phyloP scores from a whole-genome alignment of 1,140 invertebrate genomes.

The Scaptomyza hsui region DNA sequence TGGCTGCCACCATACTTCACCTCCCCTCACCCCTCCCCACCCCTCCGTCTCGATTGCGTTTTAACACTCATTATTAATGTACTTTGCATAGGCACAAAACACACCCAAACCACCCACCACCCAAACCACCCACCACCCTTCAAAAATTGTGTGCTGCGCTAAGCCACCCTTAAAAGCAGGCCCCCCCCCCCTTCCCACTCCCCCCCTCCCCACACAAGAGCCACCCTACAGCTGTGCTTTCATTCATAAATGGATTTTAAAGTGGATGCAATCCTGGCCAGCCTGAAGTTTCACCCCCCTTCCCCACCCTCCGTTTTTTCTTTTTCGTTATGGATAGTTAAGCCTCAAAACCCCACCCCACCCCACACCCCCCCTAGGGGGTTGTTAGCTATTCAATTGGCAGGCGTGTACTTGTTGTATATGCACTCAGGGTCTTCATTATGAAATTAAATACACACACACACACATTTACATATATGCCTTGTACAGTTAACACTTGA shows the following conservation, averaged over 20 bases:
- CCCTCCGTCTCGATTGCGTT: conserved; percentile 67
- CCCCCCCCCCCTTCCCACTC: not conserved
- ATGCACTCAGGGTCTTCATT: conserved; percentile 71
- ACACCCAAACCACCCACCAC: conserved; percentile 1
- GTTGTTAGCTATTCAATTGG: conserved; percentile 56
- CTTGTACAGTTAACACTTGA: conserved; percentile 58
- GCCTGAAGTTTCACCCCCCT: conserved; percentile 21
- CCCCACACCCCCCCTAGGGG: not conserved
- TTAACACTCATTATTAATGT: conserved; percentile 74
- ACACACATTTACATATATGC: not conserved
- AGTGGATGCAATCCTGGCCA: conserved; percentile 65
- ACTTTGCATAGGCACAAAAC: conserved; percentile 37
- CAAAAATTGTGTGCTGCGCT: not conserved
- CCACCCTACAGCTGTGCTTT: conserved; percentile 42
- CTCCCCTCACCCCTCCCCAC: not conserved
- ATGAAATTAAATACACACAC: conserved; percentile 67
- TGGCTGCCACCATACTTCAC: not conserved
- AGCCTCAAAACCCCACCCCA: not conserved
- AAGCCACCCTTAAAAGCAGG: conserved; percentile 29
- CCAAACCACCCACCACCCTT: not conserved
- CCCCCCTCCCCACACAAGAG: not conserved
- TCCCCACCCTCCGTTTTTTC: not conserved
- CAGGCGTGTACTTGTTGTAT: conserved; percentile 42
- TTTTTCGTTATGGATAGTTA: too few relatives aligned
- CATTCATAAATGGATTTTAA: conserved; percentile 80